A percentile compares a stretch with the other conserved stretches of the same genome.
phyloP scores from a whole-genome alignment of 1,140 invertebrate species.

The Chironomus striatipennis region DNA sequence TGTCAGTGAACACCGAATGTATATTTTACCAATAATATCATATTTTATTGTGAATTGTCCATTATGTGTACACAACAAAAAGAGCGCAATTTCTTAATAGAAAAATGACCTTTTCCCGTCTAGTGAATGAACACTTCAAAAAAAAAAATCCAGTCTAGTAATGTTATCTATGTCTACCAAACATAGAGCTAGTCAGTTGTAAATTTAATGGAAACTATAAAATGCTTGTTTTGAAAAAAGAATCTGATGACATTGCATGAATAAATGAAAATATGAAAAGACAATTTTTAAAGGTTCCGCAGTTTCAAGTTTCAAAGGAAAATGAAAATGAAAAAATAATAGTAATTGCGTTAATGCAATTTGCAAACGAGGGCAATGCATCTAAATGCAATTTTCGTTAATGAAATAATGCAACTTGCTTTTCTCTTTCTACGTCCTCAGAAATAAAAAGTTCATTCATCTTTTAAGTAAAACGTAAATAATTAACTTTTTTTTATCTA shows the following conservation, averaged over 20 bases:
- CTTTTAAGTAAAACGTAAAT: not conserved
- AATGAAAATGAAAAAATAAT: not conserved
- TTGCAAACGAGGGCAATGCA: not conserved
- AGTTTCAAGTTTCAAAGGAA: not conserved
- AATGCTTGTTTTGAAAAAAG: not conserved
- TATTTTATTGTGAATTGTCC: not conserved
- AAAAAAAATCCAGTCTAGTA: not conserved
- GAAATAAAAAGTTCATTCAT: not conserved
- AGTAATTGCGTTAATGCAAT: constrained; percentile 8
- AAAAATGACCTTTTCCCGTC: constrained; percentile 12
- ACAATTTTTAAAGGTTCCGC: not conserved
- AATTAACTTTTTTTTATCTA: not conserved
- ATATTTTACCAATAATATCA: not conserved
- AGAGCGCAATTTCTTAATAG: constrained; percentile 7
- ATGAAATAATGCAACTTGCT: not conserved
- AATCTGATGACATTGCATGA: not conserved
- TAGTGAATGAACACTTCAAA: not conserved
- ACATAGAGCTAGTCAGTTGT: no score
- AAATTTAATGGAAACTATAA: not conserved
- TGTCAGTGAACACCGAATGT: not conserved
- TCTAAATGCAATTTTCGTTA: not conserved
- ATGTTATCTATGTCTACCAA: not conserved
- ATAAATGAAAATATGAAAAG: not conserved
- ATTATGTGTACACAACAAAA: not conserved
- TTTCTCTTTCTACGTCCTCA: not conserved